Evolutionary conservation across 92 coral and sea anemone species (phyloP), one percentile per base, ranked within the genome.

Genomic region (Palythoa heliodiscus): DNA sequence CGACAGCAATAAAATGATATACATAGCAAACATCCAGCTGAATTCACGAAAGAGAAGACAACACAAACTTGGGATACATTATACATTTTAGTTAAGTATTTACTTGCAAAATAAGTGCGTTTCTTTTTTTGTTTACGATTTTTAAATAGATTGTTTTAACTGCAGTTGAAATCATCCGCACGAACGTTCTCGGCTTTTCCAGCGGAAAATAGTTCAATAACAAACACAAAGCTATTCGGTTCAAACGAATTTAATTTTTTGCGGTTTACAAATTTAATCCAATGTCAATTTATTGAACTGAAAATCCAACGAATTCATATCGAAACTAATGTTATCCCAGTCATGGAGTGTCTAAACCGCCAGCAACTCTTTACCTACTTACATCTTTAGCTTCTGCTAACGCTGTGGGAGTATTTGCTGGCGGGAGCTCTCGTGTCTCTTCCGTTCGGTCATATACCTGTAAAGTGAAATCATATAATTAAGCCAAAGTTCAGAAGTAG

Each of bases 391-490:
- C 97, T 86, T 95, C 90, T 71, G 90, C 94, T 0, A 82, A 89
- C 1, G 97, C 99, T 61, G 91, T 90, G 6, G 99, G 92, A 23
- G 94, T 77, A 11, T 93, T 89, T 7, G 81, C 83, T 0, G 92
- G 88, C 7, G 98, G 95, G 20, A 91, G 83, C 15, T 95, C 87
- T 14, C 98, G 90, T 48, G 94, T 93, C n/a, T 90, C 92, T 38
- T 97, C 98, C 0, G 98, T 93, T 35, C 99, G 89, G 78, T 97
- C 99, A 67, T 92, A 96, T 40, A 96, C 98, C 98, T 96, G 92
- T 50, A 40, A 64, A 80, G 3, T 61, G 19, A 80, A 52, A 47
- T 19, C n/a, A 9, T 4, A 37, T 38, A 54, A 77, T 75, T 60
- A 23, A 17, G 3, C 38, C 13, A 64, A 11, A 29, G 14, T 25